These are phyloP conservation scores for Parauchenoglanis punctatus DNA, from an alignment of 2,797 vertebrate species.

Conservation along the genomic window DNA sequence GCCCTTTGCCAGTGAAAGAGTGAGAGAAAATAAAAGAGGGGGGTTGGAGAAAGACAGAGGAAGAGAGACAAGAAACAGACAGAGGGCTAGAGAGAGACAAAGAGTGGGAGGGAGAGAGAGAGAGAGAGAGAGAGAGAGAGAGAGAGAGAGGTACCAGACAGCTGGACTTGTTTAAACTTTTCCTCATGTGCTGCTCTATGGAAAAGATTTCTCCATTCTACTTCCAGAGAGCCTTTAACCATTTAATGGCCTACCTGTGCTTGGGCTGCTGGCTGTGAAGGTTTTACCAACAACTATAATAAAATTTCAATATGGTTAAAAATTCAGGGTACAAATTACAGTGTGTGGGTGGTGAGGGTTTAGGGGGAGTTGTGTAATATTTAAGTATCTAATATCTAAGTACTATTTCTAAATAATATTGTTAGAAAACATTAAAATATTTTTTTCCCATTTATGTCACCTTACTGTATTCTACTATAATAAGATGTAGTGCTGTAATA, in stretches of 20 bases:
- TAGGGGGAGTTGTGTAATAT: neutral
- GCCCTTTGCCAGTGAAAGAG: constrained; percentile 59
- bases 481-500: neutral
- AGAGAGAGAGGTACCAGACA: constrained; percentile 71
- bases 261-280: neutral
- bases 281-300: constrained; percentile 4
- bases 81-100: constrained; percentile 53
- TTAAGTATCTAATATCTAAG: too few relatives aligned
- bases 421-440: too few relatives aligned
- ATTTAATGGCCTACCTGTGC: constrained; percentile 52
- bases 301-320: neutral
- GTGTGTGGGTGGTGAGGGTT: neutral
- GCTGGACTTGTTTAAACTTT: constrained; percentile 79
- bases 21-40: constrained; percentile 44
- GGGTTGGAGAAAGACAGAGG: constrained; percentile 35
- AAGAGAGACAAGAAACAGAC: constrained; percentile 45
- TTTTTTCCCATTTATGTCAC: neutral
- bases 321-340: neutral
- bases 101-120: constrained; percentile 30
- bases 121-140: constrained; percentile 45
- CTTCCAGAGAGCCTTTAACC: constrained; percentile 71
- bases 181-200: constrained; percentile 80
- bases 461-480: neutral
- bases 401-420: neutral
- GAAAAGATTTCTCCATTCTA: constrained; percentile 76